Conservation (phyloP, 1,140 invertebrate species). For the Rhagoletis pomonella region DNA sequence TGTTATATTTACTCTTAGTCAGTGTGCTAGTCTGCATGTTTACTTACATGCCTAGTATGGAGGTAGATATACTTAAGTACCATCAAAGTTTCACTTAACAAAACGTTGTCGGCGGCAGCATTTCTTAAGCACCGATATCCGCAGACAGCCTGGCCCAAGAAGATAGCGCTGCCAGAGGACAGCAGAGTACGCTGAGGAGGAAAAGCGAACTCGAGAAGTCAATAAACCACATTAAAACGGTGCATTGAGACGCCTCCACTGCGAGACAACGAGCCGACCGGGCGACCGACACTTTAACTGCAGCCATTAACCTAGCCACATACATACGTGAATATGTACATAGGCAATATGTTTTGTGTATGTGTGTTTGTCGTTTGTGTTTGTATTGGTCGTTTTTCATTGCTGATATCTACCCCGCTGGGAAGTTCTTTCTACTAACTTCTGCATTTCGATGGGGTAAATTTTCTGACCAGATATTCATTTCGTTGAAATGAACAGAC, state of each 20-base stretch:
- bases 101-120: background rate
- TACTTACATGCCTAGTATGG: too few species aligned
- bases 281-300: background rate
- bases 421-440: too few species aligned
- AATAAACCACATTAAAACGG: constrained; percentile 48
- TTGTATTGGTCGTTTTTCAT: too few species aligned
- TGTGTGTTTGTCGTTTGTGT: background rate
- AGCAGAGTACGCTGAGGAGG: background rate
- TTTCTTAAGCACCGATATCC: constrained; percentile 18
- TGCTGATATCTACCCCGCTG: too few species aligned
- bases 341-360: background rate
- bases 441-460: too few species aligned
- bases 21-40: too few species aligned
- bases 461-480: too few species aligned
- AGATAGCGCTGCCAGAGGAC: background rate
- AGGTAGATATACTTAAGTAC: background rate
- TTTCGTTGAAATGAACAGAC: too few species aligned
- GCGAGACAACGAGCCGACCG: background rate
- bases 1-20: too few species aligned
- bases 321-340: background rate
- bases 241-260: background rate
- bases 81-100: background rate
- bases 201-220: constrained; percentile 3
- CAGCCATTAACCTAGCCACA: background rate
- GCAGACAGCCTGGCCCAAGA: background rate